phyloP scores from a whole-genome alignment of 2,113 vertebrate genomes.

The Plestiodon gilberti region DNA sequence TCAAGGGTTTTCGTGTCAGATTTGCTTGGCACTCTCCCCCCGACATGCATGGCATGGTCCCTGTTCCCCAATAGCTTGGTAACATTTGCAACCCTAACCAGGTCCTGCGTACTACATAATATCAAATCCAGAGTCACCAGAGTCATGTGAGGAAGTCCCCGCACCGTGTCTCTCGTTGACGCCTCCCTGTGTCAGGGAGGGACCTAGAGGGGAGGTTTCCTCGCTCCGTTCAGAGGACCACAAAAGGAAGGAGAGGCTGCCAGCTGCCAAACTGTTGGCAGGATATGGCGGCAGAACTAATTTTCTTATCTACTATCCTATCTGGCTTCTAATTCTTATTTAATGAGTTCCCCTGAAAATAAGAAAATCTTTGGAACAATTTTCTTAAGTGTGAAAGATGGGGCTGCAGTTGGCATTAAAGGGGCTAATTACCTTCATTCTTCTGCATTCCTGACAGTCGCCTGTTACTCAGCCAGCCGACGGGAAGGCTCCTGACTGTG shows the following conservation, averaged over 20 bases:
- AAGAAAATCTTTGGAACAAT: conserved; percentile 75
- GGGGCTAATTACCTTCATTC: conserved; percentile 69
- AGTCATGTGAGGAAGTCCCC: no score
- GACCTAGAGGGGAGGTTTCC: neutral
- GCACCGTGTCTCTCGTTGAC: no score
- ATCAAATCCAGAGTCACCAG: no score
- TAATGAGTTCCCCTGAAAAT: conserved; percentile 75
- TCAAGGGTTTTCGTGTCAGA: no score
- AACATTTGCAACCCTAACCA: no score
- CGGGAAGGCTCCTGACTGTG: conserved; percentile 24
- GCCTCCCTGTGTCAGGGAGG: neutral
- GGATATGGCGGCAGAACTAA: conserved; percentile 52
- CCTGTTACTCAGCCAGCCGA: conserved; percentile 52
- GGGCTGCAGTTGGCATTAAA: conserved; percentile 72
- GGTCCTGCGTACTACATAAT: no score
- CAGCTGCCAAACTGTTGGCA: conserved; percentile 35
- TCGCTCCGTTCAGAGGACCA: neutral
- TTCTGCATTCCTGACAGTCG: conserved; percentile 62
- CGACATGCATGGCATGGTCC: no score
- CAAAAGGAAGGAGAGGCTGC: neutral
- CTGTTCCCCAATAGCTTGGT: no score
- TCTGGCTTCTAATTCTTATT: conserved; percentile 76
- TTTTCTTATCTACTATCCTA: conserved; percentile 64
- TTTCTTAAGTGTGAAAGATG: conserved; percentile 78
- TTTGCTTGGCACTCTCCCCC: no score